Evolutionary conservation across 2,888 invertebrate species (phyloP), one percentile per base, ranked within the genome.

Genomic region (Drosophila recens): DNA sequence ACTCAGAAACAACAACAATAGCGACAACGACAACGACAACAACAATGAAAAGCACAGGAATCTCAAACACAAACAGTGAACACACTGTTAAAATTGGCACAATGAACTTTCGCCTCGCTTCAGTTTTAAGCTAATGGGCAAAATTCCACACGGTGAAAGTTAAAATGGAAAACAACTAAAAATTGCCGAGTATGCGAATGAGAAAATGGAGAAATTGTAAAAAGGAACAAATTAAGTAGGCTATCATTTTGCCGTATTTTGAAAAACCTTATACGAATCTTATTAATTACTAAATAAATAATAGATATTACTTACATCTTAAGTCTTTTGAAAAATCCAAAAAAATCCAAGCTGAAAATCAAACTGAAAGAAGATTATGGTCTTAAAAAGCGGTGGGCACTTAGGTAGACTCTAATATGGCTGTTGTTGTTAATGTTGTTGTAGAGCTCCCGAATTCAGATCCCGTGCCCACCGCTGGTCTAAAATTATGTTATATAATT

Each of bases 51-150:
- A 48, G 56, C 61, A 65, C 57, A 42, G 75, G 38, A 74, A 66
- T 56, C 67, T 23, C 48, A 53, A 64, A 63, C 49, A 69, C 43
- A 75, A 79, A 67, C 80, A 51, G 51, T 62, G 51, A 67, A 65
- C 73, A 68, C 52, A 80, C 59, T n/a, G 15, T 77, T 23, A 53
- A 48, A 87, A 85, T 84, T 89, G 74, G 85, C 87, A 89, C 85
- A 89, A 85, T 72, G 85, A 86, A 89, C 88, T 80, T 85, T 73
- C 59, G 62, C 67, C 46, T 58, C 66, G 72, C 36, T 49, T 38
- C 46, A 61, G 61, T 66, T 59, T 62, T 72, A 15, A 56, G 64
- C 75, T 75, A 82, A 82, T 77, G 77, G 61, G 36, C 15, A 43
- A 56, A 51, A 42, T 61, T 23, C 20, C 45, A 51, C 51, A 46